These are phyloP conservation scores for Nasonia oneida DNA, from an alignment of 2,888 invertebrate genomes.

Conservation along the genomic window DNA sequence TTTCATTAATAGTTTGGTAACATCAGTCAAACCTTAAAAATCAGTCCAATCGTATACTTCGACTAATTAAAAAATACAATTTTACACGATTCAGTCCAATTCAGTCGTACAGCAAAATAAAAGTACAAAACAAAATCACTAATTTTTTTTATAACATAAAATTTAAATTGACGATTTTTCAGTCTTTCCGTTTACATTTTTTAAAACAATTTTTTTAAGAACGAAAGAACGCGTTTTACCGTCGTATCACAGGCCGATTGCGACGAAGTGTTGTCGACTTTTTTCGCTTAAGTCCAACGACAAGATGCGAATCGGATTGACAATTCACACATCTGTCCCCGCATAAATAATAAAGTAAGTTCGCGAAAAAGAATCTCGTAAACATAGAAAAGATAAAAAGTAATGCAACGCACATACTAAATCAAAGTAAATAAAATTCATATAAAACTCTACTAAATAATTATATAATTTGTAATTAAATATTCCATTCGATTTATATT, in stretches of 20 bases:
- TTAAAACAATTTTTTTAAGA: constrained; percentile 61
- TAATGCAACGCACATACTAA: constrained; percentile 65
- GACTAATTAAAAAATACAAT: constrained; percentile 62
- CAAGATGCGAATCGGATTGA: constrained; percentile 66
- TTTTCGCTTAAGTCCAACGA: constrained; percentile 67
- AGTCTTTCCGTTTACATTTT: constrained; percentile 64
- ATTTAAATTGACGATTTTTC: constrained; percentile 66
- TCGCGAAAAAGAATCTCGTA: constrained; percentile 65
- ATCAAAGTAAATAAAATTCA: constrained; percentile 64
- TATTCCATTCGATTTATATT: constrained; percentile 79
- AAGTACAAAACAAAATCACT: constrained; percentile 64
- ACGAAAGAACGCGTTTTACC: constrained; percentile 68
- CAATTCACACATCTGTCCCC: constrained; percentile 48
- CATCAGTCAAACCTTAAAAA: constrained; percentile 78
- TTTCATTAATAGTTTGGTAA: constrained; percentile 79
- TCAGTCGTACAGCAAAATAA: constrained; percentile 68
- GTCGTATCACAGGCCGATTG: constrained; percentile 72
- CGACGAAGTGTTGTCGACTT: constrained; percentile 68
- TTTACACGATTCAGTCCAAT: constrained; percentile 69
- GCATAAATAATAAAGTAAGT: constrained; percentile 59
- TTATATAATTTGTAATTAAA: constrained; percentile 77
- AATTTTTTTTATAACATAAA: constrained; percentile 63
- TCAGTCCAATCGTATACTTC: constrained; percentile 76
- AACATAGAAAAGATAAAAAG: constrained; percentile 67
- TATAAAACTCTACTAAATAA: constrained; percentile 75